Evolutionary conservation across 2,113 vertebrate genomes (phyloP).

Genomic region (Thunnus thynnus): DNA sequence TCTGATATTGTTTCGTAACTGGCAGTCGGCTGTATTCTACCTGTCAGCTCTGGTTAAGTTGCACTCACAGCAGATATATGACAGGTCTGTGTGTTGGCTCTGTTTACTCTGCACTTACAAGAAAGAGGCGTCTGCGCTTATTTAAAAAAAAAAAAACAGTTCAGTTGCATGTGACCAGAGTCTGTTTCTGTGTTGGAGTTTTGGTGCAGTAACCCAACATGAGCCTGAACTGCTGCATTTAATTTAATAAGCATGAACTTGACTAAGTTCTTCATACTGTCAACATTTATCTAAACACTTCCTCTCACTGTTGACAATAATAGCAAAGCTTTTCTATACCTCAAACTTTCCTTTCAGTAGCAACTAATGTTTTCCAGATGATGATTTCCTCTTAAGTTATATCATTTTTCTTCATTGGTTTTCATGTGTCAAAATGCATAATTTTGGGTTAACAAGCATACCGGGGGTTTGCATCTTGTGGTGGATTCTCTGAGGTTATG

Average conservation of each 20-base stretch:
- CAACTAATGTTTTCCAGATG: too few species aligned
- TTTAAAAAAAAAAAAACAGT: neutral
- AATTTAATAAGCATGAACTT: too few species aligned
- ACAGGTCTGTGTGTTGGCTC: slow-evolving; percentile 2
- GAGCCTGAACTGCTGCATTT: too few species aligned
- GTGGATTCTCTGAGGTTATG: too few species aligned
- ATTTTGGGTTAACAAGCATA: too few species aligned
- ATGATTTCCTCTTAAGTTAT: neutral
- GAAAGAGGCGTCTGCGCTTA: neutral
- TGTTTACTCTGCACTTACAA: neutral
- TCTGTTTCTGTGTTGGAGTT: neutral
- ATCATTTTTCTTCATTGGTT: neutral
- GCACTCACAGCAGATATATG: neutral
- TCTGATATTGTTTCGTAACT: slow-evolving; percentile 10
- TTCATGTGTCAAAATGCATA: neutral
- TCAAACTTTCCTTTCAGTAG: neutral
- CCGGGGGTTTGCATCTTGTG: too few species aligned
- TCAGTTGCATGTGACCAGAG: neutral
- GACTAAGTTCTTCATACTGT: too few species aligned
- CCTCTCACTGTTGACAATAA: neutral
- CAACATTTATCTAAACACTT: too few species aligned
- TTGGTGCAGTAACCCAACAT: neutral
- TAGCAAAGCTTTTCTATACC: neutral
- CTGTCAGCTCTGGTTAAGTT: slow-evolving; percentile 29
- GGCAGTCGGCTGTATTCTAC: slow-evolving; percentile 3